These are phyloP conservation scores for Syrista parreyssii DNA, from an alignment of 2,888 invertebrate genomes.

Conservation along the genomic window DNA sequence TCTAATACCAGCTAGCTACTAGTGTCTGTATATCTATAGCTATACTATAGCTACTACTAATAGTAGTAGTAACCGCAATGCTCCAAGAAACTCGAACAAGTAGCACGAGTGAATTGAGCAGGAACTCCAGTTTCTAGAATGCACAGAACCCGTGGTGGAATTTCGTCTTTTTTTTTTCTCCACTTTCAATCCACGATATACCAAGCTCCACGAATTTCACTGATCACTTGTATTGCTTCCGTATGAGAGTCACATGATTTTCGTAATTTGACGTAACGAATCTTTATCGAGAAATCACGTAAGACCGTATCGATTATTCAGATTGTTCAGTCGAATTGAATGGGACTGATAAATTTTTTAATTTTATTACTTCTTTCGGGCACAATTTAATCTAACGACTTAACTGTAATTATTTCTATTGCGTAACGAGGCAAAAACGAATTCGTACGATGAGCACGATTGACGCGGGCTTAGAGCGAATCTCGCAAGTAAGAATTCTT, in stretches of 20 bases:
- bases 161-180: background rate
- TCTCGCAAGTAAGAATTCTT: background rate
- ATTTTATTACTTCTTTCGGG: background rate
- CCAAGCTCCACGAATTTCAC: background rate
- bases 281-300: background rate
- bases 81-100: background rate
- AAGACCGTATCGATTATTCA: background rate
- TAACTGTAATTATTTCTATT: background rate
- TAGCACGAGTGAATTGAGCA: background rate
- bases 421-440: background rate
- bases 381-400: background rate
- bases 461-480: background rate
- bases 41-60: background rate
- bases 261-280: background rate
- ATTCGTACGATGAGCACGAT: background rate
- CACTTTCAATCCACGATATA: background rate
- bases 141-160: background rate
- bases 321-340: background rate
- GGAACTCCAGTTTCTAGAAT: background rate
- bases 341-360: background rate
- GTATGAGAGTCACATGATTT: background rate
- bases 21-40: background rate
- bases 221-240: background rate
- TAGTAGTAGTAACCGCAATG: background rate
- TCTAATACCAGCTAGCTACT: background rate